Percentiles rank a stretch among this genome's conserved stretches.
phyloP scores from a whole-genome alignment of 2,888 invertebrate genomes.

The Trissonchulus sp. region DNA sequence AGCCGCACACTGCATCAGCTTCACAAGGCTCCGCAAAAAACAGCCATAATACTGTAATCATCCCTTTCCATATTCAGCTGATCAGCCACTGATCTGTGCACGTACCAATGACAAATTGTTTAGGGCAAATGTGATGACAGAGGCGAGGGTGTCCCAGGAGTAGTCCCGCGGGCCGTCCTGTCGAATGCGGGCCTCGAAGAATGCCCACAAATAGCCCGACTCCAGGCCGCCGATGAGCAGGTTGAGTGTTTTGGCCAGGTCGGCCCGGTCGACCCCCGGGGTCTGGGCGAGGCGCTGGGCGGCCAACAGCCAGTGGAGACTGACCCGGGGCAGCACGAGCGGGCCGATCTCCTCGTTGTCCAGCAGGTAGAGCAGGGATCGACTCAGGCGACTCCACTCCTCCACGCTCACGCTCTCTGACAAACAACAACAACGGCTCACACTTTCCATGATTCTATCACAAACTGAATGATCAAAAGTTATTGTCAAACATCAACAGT shows the following conservation, averaged over 20 bases:
- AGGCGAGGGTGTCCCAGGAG: not conserved
- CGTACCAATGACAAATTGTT: not conserved
- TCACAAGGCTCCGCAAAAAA: too few relatives aligned
- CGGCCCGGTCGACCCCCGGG: constrained; percentile 48
- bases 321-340: not conserved
- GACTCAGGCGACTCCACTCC: constrained; percentile 27
- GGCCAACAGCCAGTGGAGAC: not conserved
- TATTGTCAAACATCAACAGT: too few relatives aligned
- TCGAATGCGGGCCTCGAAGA: constrained; percentile 58
- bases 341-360: constrained; percentile 18
- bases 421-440: not conserved
- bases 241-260: constrained; percentile 75
- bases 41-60: too few relatives aligned
- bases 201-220: constrained; percentile 78
- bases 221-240: constrained; percentile 73
- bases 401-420: constrained; percentile 41
- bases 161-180: not conserved
- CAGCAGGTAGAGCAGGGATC: constrained; percentile 20
- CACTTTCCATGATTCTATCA: too few relatives aligned
- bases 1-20: too few relatives aligned
- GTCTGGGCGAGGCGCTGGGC: not conserved
- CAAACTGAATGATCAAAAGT: too few relatives aligned
- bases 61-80: too few relatives aligned
- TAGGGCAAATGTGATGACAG: not conserved
- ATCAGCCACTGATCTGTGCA: too few relatives aligned